These are phyloP conservation scores for Ptychoptera albimana DNA, from an alignment of 2,888 invertebrate species.

Conservation along the genomic window DNA sequence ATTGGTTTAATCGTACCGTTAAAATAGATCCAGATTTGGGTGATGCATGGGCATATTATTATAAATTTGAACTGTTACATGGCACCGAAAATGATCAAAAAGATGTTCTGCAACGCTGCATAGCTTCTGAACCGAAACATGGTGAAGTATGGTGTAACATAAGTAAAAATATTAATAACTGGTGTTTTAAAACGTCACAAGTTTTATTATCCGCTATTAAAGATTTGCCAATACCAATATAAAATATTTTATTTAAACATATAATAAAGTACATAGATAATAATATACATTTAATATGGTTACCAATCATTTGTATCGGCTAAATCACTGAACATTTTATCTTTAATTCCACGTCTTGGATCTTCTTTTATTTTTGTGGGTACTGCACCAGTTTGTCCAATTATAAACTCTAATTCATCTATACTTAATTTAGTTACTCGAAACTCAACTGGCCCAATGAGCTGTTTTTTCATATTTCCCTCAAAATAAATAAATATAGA, in stretches of 20 bases:
- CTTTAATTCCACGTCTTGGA: constrained; percentile 64
- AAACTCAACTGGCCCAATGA: constrained; percentile 67
- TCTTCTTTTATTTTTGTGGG: constrained; percentile 70
- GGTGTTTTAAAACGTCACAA: constrained; percentile 82
- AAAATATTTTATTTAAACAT: constrained; percentile 17
- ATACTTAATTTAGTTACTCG: constrained; percentile 68
- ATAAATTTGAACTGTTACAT: constrained; percentile 86
- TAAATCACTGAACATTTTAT: constrained; percentile 63
- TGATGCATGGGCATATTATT: constrained; percentile 96
- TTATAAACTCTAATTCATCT: constrained; percentile 77
- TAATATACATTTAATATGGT: constrained; percentile 13
- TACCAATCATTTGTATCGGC: constrained; percentile 46
- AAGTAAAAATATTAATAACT: constrained; percentile 86
- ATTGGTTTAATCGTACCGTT: constrained; percentile 91
- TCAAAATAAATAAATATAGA: constrained; percentile 89
- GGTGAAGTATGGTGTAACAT: constrained; percentile 90
- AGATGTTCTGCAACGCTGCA: constrained; percentile 72
- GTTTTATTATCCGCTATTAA: constrained; percentile 67
- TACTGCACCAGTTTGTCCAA: constrained; percentile 71
- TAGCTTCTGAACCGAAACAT: constrained; percentile 87
- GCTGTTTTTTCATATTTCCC: constrained; percentile 73
- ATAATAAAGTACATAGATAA: not conserved
- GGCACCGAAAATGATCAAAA: constrained; percentile 82
- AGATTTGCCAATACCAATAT: constrained; percentile 68
- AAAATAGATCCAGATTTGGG: constrained; percentile 96